A percentile compares a stretch with the other conserved stretches of the same genome.
These are phyloP conservation scores for Chaetodon trifasciatus DNA, from an alignment of 2,797 vertebrate genomes.

Conservation along the genomic window DNA sequence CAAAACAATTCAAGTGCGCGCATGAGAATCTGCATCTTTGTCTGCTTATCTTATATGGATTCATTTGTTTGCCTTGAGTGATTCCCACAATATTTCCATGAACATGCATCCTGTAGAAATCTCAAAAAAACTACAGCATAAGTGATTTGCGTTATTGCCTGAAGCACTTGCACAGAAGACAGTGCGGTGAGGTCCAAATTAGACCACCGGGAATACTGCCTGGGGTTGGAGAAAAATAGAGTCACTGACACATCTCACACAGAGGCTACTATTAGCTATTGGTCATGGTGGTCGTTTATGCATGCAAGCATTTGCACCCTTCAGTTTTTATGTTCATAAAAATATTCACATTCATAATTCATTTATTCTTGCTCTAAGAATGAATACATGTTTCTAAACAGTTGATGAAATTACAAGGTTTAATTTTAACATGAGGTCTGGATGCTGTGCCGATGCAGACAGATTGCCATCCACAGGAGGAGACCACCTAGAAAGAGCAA, in stretches of 20 bases:
- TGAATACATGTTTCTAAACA: background rate
- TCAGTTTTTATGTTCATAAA: background rate
- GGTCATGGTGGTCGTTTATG: conserved; percentile 40
- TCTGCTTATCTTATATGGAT: conserved; percentile 37
- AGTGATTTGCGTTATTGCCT: conserved; percentile 68
- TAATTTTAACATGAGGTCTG: conserved; percentile 22
- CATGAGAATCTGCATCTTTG: conserved; percentile 25
- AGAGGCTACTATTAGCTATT: conserved; percentile 43
- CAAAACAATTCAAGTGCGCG: conserved; percentile 11
- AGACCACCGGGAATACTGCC: conserved; percentile 71
- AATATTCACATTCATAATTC: conserved; percentile 12
- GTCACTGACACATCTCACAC: conserved; percentile 48
- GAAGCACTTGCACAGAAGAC: conserved; percentile 62
- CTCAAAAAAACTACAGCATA: conserved; percentile 51
- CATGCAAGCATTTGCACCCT: conserved; percentile 22
- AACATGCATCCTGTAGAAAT: conserved; percentile 41
- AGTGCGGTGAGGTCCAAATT: conserved; percentile 71
- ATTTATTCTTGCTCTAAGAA: background rate
- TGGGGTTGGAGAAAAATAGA: conserved; percentile 52
- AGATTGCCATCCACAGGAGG: conserved; percentile 9
- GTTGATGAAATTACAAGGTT: conserved; percentile 11
- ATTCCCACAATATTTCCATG: conserved; percentile 42
- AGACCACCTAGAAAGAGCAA: conserved; percentile 3
- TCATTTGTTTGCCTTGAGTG: conserved; percentile 41
- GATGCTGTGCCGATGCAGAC: background rate